Conservation (phyloP, 2,888 invertebrate species). For the Petrolisthes manimaculis region DNA sequence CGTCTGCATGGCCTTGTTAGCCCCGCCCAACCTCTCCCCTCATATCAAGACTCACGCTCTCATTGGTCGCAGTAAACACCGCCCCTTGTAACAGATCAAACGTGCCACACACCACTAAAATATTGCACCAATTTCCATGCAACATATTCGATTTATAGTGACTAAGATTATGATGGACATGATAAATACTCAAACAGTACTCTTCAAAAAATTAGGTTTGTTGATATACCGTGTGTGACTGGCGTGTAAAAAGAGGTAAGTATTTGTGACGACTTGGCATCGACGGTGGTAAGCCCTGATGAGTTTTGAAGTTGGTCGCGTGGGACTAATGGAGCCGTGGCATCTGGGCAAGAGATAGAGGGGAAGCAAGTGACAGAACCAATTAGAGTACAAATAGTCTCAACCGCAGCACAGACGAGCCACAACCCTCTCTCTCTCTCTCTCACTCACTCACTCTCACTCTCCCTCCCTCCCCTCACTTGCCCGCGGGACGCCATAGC, state of each 20-base stretch:
- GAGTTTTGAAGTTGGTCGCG: constrained; percentile 55
- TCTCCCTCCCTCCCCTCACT: neutral
- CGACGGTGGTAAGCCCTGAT: constrained; percentile 28
- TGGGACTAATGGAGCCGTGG: constrained; percentile 57
- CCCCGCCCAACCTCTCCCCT: constrained; percentile 56
- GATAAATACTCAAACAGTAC: no score
- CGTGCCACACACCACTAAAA: constrained; percentile 12
- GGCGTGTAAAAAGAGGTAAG: no score
- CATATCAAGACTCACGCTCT: constrained; percentile 33
- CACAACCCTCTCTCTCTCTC: constrained; percentile 23
- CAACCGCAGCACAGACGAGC: constrained; percentile 36
- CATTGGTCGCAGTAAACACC: constrained; percentile 32
- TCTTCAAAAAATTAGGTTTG: no score
- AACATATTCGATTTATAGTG: no score
- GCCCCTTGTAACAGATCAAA: constrained; percentile 52
- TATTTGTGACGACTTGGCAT: no score
- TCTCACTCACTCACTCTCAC: neutral
- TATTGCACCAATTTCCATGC: neutral
- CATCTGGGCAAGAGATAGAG: constrained; percentile 56
- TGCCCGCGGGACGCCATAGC: neutral
- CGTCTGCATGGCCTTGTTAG: constrained; percentile 7
- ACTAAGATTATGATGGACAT: no score
- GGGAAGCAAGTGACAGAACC: constrained; percentile 62
- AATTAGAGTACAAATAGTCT: constrained; percentile 61
- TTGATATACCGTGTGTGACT: no score